Conservation (phyloP, 2,888 invertebrate genomes). For the Cantharis nigra region DNA sequence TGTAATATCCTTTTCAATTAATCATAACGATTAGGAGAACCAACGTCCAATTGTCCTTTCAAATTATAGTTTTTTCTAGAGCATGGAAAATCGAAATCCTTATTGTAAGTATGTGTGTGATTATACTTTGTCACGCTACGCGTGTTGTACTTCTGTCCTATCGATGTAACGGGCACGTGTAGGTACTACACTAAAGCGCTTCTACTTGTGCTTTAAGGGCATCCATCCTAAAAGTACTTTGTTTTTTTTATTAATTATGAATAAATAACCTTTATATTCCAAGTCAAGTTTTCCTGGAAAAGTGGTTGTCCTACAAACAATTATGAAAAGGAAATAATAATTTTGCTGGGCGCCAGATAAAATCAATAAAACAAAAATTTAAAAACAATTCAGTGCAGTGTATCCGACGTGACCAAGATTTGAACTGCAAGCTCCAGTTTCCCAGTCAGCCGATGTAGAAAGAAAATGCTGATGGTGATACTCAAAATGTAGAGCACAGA, state of each 20-base stretch:
- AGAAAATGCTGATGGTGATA: too few relatives aligned
- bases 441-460: too few relatives aligned
- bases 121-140: slow-evolving; percentile 30
- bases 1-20: not conserved
- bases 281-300: too few relatives aligned
- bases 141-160: slow-evolving; percentile 23
- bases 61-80: not conserved
- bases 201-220: slow-evolving; percentile 13
- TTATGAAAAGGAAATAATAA: not conserved
- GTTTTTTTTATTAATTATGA: not conserved
- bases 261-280: not conserved
- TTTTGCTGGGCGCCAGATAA: not conserved
- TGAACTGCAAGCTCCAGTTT: too few relatives aligned
- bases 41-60: not conserved
- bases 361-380: too few relatives aligned
- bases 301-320: not conserved
- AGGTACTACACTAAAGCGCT: slow-evolving; percentile 32
- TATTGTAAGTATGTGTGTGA: slow-evolving; percentile 20
- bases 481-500: too few relatives aligned
- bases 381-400: too few relatives aligned
- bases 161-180: slow-evolving; percentile 37
- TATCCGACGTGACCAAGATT: too few relatives aligned
- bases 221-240: not conserved
- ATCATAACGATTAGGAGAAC: not conserved
- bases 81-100: slow-evolving; percentile 18